Percentiles rank a stretch among this genome's conserved stretches.
Evolutionary conservation across 2,888 invertebrate genomes (phyloP).

Genomic region (Acanthopleura granulata): DNA sequence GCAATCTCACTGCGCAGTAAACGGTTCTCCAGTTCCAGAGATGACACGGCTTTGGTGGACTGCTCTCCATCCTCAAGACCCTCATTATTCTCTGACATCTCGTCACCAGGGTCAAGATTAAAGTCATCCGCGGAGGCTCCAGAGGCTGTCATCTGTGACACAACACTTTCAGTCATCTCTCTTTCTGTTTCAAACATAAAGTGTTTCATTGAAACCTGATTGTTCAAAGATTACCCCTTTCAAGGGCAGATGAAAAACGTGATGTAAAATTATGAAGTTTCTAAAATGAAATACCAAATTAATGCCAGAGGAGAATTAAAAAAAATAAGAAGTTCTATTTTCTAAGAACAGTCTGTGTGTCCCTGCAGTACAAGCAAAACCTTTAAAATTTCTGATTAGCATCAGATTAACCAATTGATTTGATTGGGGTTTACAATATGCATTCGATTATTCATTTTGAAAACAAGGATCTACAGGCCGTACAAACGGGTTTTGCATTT

Average conservation of each 20-base stretch:
- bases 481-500: no score
- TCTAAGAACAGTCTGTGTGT: no score
- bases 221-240: background rate
- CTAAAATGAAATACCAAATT: no score
- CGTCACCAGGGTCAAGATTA: background rate
- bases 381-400: no score
- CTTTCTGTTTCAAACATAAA: background rate
- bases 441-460: no score
- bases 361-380: no score
- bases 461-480: no score
- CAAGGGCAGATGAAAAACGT: background rate
- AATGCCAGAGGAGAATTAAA: no score
- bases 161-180: background rate
- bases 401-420: no score
- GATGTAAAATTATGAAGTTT: no score
- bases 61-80: slow-evolving; percentile 17
- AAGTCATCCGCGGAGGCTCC: background rate
- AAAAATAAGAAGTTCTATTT: no score
- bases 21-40: slow-evolving; percentile 66
- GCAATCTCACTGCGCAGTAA: slow-evolving; percentile 72
- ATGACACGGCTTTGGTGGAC: slow-evolving; percentile 50
- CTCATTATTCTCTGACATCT: background rate
- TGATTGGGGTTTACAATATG: no score
- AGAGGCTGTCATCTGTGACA: slow-evolving; percentile 10
- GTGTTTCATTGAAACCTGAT: background rate